Base-by-base conservation (phyloP, 2,888 invertebrate species). In the Cephus pulcher region DNA sequence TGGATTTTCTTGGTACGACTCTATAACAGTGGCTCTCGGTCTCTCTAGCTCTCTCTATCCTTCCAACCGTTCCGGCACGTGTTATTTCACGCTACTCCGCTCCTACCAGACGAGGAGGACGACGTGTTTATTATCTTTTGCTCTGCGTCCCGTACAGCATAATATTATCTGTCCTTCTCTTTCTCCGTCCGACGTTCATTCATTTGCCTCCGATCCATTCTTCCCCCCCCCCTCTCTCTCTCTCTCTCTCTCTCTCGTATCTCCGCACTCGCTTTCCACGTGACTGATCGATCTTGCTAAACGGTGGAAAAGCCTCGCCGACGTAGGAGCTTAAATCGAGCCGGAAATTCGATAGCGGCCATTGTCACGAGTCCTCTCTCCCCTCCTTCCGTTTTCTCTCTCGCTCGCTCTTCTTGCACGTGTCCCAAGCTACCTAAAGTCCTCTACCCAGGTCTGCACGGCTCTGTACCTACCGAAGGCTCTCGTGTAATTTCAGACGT, bases 341-440 rank as follows among this genome's bases (percentile, higher is more conserved):
- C 84, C 82, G 83, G 85, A 85, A 87, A 87, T 85, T 85, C 82
- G 83, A 86, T 86, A 84, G 82, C 82, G 80, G 32, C 33, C 71
- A 33, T 33, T 32, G 40, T 40, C 40, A 40, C 40, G 40, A 23
- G 40, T 40, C 40, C 40, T 15, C 15, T 40, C 40, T 6, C 40
- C 15, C 4, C 15, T 15, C 1, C 15, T 4, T 15, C 40, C 12
- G 15, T 15, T 40, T 4, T 40, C 40, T 40, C 40, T 40, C 40
- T 40, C 40, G 6, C 40, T 40, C 40, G 1, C 40, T 40, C 40
- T 23, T 1, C 40, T 40, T 40, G 23, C 40, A 40, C 40, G 40
- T 23, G 40, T 40, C 6, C 40, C 40, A 40, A 23, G 23, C 15
- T 15, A 15, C 40, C 23, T 15, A 23, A 40, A 40, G 40, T 23